These are phyloP conservation scores for Urophycis tenuis DNA, from an alignment of 2,797 vertebrate genomes.

Conservation along the genomic window DNA sequence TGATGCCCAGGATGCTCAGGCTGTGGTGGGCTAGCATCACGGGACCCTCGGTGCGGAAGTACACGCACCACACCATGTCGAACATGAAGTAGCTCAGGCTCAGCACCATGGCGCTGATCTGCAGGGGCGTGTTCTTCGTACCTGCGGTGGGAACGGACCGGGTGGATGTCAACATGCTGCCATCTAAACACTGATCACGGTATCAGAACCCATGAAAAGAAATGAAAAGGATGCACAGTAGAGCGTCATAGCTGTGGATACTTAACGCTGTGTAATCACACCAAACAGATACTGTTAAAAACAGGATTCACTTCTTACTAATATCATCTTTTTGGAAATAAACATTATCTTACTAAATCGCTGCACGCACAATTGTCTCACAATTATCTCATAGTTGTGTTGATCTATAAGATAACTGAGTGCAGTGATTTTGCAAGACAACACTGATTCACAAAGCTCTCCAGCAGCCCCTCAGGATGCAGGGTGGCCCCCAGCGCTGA, in stretches of 20 bases:
- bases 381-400: neutral
- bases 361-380: neutral
- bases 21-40: constrained; percentile 95
- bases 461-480: neutral
- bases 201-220: neutral
- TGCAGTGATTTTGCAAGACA: neutral
- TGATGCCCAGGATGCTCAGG: constrained; percentile 89
- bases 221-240: neutral
- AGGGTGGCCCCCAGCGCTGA: neutral
- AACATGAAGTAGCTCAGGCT: constrained; percentile 95
- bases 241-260: neutral
- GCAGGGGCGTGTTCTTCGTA: constrained; percentile 84
- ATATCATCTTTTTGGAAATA: neutral
- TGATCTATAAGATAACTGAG: neutral
- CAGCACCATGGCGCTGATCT: constrained; percentile 80
- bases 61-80: constrained; percentile 93
- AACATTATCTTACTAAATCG: neutral
- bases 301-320: neutral
- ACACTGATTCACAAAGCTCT: neutral
- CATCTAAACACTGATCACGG: neutral
- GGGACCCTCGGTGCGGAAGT: constrained; percentile 86
- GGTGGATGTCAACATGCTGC: too few species aligned
- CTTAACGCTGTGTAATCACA: neutral
- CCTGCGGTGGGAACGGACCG: constrained; percentile 63
- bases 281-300: neutral